These are phyloP conservation scores for Atta texana DNA, from an alignment of 1,140 invertebrate species.

Conservation along the genomic window DNA sequence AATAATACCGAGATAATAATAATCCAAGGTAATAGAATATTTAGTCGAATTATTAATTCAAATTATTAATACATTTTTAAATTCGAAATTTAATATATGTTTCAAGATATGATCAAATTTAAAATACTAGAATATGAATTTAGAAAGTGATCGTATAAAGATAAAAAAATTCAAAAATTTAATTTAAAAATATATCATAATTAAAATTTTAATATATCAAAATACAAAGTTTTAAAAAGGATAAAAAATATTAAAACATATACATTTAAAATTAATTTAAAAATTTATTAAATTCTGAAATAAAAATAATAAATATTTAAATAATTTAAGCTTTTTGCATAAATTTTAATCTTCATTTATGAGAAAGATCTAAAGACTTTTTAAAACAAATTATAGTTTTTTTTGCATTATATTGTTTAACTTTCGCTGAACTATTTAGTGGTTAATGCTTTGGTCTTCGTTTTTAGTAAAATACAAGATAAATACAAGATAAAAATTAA, in stretches of 20 bases:
- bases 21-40: constrained; percentile 17
- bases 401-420: not conserved
- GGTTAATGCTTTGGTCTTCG: not conserved
- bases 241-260: not conserved
- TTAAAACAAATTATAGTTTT: not conserved
- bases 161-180: not conserved
- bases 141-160: not conserved
- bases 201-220: constrained; percentile 3
- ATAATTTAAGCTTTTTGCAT: not conserved
- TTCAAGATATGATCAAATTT: not conserved
- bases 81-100: not conserved
- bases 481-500: constrained; percentile 11
- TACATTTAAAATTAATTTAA: not conserved
- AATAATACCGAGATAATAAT: not conserved
- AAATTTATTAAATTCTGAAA: not conserved
- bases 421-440: not conserved
- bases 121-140: not conserved
- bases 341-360: not conserved
- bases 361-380: not conserved
- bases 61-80: not conserved
- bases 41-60: not conserved
- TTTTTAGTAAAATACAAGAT: not conserved
- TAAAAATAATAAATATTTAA: too few relatives aligned
- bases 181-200: not conserved
- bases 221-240: not conserved